Evolutionary conservation across 2,113 vertebrate genomes (phyloP), one percentile per base, ranked within the genome.

Genomic region (Prochilodus magdalenae): DNA sequence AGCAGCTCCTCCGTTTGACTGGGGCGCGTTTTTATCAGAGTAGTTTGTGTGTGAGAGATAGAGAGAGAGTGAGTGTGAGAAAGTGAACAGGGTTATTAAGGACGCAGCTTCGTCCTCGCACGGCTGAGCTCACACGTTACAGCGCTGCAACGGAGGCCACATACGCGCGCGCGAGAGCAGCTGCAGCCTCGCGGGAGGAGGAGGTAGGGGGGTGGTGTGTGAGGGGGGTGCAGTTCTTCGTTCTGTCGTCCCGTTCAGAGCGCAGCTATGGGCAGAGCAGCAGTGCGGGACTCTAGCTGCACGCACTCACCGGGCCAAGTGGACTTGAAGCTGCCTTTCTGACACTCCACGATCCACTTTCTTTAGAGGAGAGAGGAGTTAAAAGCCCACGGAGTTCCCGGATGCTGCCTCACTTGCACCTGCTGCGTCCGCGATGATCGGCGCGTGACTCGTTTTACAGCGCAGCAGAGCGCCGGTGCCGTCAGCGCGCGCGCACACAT

Each of bases 401-500:
- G 89, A 90, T 87, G 88, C 75, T 82, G 67, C 79, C 79, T 86
- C 87, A 89, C 88, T 91, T 90, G 89, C 88, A 84, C 81, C 87
- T 92, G 86, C 90, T 87, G 93, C 91, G 91, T 86, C 90, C 85
- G 81, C 80, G 83, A 91, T 91, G 91, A 87, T 89, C 85, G 87
- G 85, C 91, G 90, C 88, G 90, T 91, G 89, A 92, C 91, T 90
- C 65, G 53, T n/a, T 84, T 83, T 80, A 83, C 67, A 81, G 83
- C 86, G 83, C 85, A 87, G 86, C 73, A 81, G 89, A 88, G 88
- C 62, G 72, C 40, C 63, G 33, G 80, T 69, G 75, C 57, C 55
- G 47, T 81, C 22, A 65, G 27, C 75, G 30, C n/a, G 33, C 24
- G 66, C 66, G 36, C 57, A 24, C n/a, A 5, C 57, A 60, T 15